Conservation (phyloP, 2,113 vertebrate species). For the Tetrax tetrax region DNA sequence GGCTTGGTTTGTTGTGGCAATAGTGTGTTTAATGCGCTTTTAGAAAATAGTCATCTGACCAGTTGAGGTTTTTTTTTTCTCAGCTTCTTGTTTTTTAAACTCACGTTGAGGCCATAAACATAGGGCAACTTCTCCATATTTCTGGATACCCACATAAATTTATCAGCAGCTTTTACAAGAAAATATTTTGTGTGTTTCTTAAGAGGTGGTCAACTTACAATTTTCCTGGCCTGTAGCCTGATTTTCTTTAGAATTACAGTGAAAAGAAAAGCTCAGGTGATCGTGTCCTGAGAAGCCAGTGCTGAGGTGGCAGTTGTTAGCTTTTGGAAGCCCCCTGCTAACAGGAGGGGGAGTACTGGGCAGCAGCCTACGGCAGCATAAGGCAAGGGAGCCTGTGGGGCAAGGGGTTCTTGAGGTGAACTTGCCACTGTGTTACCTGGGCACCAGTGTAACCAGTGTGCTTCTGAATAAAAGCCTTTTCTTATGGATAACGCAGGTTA, state of each 20-base stretch:
- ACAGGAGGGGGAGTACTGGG: neutral
- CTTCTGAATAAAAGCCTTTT: neutral
- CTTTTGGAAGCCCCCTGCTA: neutral
- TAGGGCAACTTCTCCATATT: neutral
- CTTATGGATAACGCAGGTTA: neutral
- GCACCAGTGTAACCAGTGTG: neutral
- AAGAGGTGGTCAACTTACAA: neutral
- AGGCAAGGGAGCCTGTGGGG: neutral
- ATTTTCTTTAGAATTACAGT: neutral
- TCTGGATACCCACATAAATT: neutral
- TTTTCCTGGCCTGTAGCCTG: neutral
- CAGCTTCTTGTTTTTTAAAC: neutral
- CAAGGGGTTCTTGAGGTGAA: neutral
- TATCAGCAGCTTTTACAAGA: neutral
- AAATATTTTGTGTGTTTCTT: neutral
- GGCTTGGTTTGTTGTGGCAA: neutral
- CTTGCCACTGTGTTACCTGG: neutral
- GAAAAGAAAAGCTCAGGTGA: neutral
- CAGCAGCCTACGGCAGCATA: neutral
- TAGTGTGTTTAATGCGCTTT: neutral
- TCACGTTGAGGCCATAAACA: neutral
- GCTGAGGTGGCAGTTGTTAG: neutral
- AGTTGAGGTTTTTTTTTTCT: accelerated
- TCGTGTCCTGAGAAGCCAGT: neutral
- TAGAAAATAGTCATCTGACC: neutral